Conservation (phyloP, 1,140 invertebrate species). For the Drosophila ambigua region DNA sequence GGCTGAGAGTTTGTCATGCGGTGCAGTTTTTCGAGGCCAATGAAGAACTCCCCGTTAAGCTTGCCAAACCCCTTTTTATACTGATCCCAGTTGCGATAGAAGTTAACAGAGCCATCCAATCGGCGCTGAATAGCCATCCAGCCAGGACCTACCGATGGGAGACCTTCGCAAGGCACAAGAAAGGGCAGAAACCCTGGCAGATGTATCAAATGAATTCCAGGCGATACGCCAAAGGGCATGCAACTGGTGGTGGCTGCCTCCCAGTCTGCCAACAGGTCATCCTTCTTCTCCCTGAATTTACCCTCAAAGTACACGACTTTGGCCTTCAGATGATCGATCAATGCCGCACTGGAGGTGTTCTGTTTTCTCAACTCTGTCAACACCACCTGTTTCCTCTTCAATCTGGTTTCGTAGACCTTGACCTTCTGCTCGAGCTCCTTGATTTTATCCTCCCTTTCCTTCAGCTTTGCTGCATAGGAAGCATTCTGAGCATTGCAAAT, state of each 20-base stretch:
- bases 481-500: constrained; percentile 41
- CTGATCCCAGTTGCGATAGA: constrained; percentile 86
- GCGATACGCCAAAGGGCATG: constrained; percentile 36
- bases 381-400: constrained; percentile 58
- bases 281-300: constrained; percentile 56
- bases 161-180: constrained; percentile 57
- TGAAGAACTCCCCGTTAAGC: constrained; percentile 87
- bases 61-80: constrained; percentile 88
- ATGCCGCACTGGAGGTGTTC: constrained; percentile 31
- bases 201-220: constrained; percentile 59
- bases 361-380: constrained; percentile 40
- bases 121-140: constrained; percentile 88
- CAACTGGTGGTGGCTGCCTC: constrained; percentile 61
- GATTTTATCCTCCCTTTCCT: constrained; percentile 43
- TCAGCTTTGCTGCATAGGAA: constrained; percentile 7
- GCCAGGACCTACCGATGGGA: constrained; percentile 73
- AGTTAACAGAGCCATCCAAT: constrained; percentile 87
- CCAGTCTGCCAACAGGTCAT: constrained; percentile 67
- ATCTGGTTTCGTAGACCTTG: constrained; percentile 48
- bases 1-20: constrained; percentile 86
- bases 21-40: constrained; percentile 87
- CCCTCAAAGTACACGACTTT: constrained; percentile 34
- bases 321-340: constrained; percentile 41
- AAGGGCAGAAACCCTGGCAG: constrained; percentile 59
- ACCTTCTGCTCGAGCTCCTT: constrained; percentile 43